Base-by-base conservation (phyloP, 1,140 invertebrate species). In the Nephila pilipes region DNA sequence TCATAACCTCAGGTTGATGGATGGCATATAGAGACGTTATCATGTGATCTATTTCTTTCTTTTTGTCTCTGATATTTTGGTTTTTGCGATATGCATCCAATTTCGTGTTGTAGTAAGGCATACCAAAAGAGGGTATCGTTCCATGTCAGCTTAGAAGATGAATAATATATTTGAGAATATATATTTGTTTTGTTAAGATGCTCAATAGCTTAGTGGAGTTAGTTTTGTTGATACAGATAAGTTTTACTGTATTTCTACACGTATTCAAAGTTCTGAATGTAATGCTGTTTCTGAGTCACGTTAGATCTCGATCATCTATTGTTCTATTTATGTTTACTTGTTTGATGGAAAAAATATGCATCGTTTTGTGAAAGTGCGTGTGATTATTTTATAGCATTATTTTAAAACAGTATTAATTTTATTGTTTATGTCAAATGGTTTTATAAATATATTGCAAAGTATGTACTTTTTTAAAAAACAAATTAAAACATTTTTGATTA, bases 1-100 rank as follows among this genome's bases (percentile, higher is more conserved):
- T 85, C 83, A 85, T 85, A 60, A 60, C 54, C 55, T 85, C 20
- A 0, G 2, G 29, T 85, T 60, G 83, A 85, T 85, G 57, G 83
- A 85, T 85, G 83, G 29, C 83, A 32, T 32, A 85, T 85, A 16
- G 55, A 60, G 83, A 85, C 57, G 18, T 29, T 75, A 75, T 75
- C 69, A 85, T 57, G 57, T 60, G 83, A 32, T 85, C 55, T 85
- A 85, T 85, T 60, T 6, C 29, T 36, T 14, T 57, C 57, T 58
- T 85, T 57, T 36, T 75, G 69, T 3, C 25, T 75, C 29, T 29
- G 29, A 20, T 20, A 36, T 32, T 36, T 36, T 32, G 69, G 29
- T 18, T 75, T 29, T 75, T 75, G 32, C 32, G 69, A 75, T 75
- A 75, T 75, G 69, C 69, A 32, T 75, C 69, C 3, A 29, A 75